Evolutionary conservation across 2,113 vertebrate species (phyloP).

Genomic region (Psammodynastes pulverulentus): DNA sequence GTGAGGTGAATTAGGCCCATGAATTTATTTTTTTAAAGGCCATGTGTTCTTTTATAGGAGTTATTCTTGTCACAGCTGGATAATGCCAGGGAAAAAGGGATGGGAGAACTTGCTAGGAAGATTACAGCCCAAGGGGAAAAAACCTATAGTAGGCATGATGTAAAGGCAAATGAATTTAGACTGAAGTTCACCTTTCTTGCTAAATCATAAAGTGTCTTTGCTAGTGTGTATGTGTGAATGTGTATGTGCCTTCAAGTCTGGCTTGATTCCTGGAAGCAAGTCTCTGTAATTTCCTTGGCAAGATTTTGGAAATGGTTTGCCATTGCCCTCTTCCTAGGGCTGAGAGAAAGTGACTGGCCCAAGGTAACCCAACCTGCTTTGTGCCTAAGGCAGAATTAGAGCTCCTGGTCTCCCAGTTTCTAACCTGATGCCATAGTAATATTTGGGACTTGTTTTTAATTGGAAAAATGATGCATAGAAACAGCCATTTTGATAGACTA

Average conservation of each 20-base stretch:
- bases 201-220: neutral
- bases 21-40: neutral
- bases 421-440: neutral
- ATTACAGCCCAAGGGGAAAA: neutral
- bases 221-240: neutral
- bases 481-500: neutral
- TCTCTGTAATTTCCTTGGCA: neutral
- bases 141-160: no score
- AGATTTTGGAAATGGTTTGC: neutral
- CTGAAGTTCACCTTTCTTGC: neutral
- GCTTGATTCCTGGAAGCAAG: neutral
- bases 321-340: neutral
- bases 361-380: neutral
- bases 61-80: neutral
- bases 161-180: neutral
- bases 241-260: neutral
- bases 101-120: neutral
- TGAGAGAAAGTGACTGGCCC: neutral
- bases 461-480: neutral
- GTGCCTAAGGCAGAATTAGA: neutral
- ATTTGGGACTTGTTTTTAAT: neutral
- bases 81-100: neutral
- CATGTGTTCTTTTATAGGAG: neutral
- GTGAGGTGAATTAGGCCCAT: neutral
- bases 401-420: neutral